phyloP scores from a whole-genome alignment of 2,888 invertebrate species.

The Brachypterus glaber region DNA sequence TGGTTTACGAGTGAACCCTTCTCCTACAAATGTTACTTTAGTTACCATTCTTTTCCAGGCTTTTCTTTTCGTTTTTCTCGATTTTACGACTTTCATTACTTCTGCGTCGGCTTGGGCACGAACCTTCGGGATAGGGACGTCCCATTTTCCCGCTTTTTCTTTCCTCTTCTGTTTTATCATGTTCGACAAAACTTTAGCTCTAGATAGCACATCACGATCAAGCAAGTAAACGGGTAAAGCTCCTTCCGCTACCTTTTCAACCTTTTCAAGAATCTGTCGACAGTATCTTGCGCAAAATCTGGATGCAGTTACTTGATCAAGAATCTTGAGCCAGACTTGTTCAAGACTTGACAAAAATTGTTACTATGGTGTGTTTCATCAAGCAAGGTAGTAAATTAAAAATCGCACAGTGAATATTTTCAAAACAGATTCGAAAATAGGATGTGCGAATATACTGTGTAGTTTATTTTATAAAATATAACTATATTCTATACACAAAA shows the following conservation, averaged over 20 bases:
- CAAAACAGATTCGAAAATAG: too few species aligned
- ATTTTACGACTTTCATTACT: slow-evolving; percentile 86
- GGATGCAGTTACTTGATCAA: too few species aligned
- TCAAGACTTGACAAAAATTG: too few species aligned
- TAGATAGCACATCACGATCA: slow-evolving; percentile 88
- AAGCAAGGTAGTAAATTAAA: too few species aligned
- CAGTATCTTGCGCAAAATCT: too few species aligned
- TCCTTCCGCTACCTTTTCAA: slow-evolving; percentile 78
- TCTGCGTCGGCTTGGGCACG: slow-evolving; percentile 93
- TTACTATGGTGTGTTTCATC: too few species aligned
- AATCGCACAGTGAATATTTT: too few species aligned
- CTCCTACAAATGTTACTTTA: slow-evolving; percentile 95
- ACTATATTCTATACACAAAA: too few species aligned
- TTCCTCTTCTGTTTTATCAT: slow-evolving; percentile 99
- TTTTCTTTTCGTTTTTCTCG: slow-evolving; percentile 88
- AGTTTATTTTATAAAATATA: too few species aligned
- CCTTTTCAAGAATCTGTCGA: too few species aligned
- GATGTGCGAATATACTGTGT: too few species aligned
- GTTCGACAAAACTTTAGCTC: slow-evolving; percentile 93
- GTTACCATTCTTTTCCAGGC: slow-evolving; percentile 99
- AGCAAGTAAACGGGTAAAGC: slow-evolving; percentile 94
- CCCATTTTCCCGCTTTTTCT: slow-evolving; percentile 99
- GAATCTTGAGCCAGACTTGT: too few species aligned
- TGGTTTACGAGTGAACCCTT: slow-evolving; percentile 96
- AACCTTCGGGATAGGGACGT: slow-evolving; percentile 98